A percentile compares a stretch with the other conserved stretches of the same genome.
Evolutionary conservation across 2,113 vertebrate species (phyloP).

Genomic region (Myotis davidii): DNA sequence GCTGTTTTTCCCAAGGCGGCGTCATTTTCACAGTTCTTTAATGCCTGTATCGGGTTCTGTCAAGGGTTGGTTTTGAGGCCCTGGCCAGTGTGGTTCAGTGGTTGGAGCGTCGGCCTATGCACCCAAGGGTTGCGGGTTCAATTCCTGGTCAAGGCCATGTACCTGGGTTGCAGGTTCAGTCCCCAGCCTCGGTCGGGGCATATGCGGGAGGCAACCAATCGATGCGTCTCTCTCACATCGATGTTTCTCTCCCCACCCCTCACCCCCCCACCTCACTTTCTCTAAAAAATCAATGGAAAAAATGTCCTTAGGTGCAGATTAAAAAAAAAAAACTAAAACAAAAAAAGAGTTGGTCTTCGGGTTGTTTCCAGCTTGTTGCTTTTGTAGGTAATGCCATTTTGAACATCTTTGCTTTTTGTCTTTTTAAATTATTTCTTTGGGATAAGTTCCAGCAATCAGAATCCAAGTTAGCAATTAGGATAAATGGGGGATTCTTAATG

Average conservation of each 20-base stretch:
- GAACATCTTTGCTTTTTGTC: neutral
- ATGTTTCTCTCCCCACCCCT: no score
- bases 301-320: no score
- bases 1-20: accelerated
- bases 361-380: neutral
- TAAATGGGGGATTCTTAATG: neutral
- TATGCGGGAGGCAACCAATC: no score
- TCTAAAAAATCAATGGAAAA: no score
- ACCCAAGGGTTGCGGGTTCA: no score
- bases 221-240: no score
- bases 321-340: neutral
- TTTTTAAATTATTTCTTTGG: neutral
- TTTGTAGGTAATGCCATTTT: neutral
- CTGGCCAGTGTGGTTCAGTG: no score
- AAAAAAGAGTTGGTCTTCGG: neutral
- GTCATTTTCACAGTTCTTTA: accelerated
- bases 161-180: no score
- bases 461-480: neutral
- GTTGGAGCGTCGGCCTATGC: no score
- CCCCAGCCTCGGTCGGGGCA: no score
- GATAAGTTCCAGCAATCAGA: neutral
- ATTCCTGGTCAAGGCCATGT: no score
- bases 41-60: accelerated
- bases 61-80: neutral
- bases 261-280: no score